Evolutionary conservation across 2,888 invertebrate species (phyloP).

Genomic region (Drosophila putrida): DNA sequence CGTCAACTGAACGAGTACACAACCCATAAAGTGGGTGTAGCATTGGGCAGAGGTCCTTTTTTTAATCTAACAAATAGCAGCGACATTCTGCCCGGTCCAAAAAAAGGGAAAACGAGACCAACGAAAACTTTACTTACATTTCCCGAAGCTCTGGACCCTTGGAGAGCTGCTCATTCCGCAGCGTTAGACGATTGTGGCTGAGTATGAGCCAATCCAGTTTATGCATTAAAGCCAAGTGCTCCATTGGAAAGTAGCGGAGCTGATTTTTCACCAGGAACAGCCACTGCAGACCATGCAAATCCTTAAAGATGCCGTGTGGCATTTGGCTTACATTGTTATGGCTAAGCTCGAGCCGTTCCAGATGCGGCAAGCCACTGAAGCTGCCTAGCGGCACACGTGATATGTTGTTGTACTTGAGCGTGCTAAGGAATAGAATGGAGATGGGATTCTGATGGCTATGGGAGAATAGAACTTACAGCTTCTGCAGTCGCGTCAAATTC

Average conservation of each 20-base stretch:
- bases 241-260: constrained; percentile 85
- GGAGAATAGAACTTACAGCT: constrained; percentile 71
- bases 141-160: constrained; percentile 85
- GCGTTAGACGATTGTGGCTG: constrained; percentile 86
- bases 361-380: constrained; percentile 73
- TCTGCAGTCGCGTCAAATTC: constrained; percentile 68
- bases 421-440: constrained; percentile 55
- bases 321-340: constrained; percentile 83
- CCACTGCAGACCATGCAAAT: constrained; percentile 85
- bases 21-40: constrained; percentile 31
- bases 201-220: constrained; percentile 86
- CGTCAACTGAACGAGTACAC: constrained; percentile 58
- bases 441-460: not conserved
- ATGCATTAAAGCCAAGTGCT: constrained; percentile 84
- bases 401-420: constrained; percentile 84
- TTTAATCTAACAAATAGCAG: constrained; percentile 73
- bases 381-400: constrained; percentile 80
- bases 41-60: constrained; percentile 19
- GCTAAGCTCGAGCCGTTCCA: constrained; percentile 82
- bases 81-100: constrained; percentile 25
- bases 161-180: constrained; percentile 85
- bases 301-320: constrained; percentile 84
- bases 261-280: constrained; percentile 86
- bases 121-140: constrained; percentile 85
- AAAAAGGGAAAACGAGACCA: not conserved